Evolutionary conservation across 2,113 vertebrate species (phyloP).

Genomic region (Plecotus auritus): DNA sequence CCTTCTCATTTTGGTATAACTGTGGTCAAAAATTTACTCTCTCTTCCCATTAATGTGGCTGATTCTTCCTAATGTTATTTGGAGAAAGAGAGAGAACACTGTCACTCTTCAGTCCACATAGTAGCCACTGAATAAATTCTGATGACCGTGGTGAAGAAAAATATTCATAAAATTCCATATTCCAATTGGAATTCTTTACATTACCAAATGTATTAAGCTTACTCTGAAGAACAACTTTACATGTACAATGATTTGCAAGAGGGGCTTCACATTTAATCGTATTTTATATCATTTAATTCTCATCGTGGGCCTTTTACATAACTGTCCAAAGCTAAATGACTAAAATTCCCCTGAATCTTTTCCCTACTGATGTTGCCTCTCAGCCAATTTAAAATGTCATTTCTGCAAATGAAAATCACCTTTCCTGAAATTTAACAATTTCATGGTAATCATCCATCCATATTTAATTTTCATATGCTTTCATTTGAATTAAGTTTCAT

Average conservation of each 20-base stretch:
- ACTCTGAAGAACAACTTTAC: background rate
- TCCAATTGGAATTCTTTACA: background rate
- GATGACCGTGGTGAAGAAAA: background rate
- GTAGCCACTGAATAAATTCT: background rate
- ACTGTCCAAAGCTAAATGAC: background rate
- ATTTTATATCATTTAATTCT: background rate
- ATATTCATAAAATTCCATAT: background rate
- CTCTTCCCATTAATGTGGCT: background rate
- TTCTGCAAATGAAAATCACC: background rate
- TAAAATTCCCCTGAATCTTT: background rate
- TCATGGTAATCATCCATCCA: background rate
- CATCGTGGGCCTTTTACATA: background rate
- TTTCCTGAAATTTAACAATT: conserved; percentile 16
- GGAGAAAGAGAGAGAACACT: background rate
- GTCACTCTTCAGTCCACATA: background rate
- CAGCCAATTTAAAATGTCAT: background rate
- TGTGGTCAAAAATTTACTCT: background rate
- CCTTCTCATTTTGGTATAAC: background rate
- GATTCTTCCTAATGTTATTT: background rate
- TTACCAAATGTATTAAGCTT: background rate
- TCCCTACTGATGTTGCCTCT: background rate
- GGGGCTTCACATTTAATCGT: background rate
- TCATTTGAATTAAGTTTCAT: conserved; percentile 3
- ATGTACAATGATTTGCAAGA: background rate
- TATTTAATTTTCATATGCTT: background rate